phyloP scores from a whole-genome alignment of 2,797 vertebrate genomes.

The Microtus californicus region DNA sequence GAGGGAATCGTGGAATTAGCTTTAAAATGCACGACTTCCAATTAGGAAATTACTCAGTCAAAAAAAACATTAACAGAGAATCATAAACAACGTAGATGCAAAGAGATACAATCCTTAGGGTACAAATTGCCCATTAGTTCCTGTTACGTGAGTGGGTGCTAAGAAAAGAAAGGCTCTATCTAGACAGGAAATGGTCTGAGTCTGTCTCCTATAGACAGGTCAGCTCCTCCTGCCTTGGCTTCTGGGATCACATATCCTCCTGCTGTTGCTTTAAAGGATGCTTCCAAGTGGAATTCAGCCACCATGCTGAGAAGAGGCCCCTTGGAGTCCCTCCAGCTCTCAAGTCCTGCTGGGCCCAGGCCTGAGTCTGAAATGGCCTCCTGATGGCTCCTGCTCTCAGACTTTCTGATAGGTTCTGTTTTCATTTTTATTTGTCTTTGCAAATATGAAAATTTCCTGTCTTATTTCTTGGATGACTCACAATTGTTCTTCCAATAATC shows the following conservation, averaged over 20 bases:
- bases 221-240: background rate
- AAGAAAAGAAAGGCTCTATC: background rate
- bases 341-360: background rate
- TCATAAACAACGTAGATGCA: background rate
- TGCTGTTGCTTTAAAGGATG: background rate
- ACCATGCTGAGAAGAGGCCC: background rate
- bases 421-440: too few species aligned
- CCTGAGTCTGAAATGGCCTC: background rate
- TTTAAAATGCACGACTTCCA: background rate
- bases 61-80: background rate
- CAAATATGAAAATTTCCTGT: too few species aligned
- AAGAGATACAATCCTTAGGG: background rate
- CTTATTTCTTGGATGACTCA: too few species aligned
- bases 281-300: background rate
- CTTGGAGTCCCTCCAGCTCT: background rate
- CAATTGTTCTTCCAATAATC: too few species aligned
- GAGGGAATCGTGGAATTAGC: background rate
- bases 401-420: too few species aligned
- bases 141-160: background rate
- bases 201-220: background rate
- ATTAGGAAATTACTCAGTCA: background rate
- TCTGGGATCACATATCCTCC: background rate
- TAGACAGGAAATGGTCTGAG: too few species aligned
- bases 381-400: background rate
- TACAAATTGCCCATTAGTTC: background rate